Percentiles rank a stretch among this genome's conserved stretches.
phyloP scores from a whole-genome alignment of 2,797 vertebrate species.

The Helarctos malayanus region DNA sequence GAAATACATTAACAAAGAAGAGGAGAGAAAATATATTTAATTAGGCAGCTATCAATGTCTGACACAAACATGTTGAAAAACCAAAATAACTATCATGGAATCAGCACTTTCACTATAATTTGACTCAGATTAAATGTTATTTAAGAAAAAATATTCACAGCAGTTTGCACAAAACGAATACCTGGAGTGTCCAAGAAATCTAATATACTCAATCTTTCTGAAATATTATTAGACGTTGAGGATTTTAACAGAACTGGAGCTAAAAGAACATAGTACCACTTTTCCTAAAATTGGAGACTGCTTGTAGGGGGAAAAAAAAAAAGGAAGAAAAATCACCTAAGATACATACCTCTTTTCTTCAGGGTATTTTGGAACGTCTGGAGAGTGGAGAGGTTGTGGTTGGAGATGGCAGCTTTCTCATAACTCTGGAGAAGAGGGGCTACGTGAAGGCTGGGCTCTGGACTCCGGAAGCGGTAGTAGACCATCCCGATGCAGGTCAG shows the following conservation, averaged over 20 bases:
- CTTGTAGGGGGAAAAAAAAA: background rate
- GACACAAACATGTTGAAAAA: background rate
- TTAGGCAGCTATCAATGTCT: background rate
- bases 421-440: conserved; percentile 96
- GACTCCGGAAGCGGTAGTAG: conserved; percentile 95
- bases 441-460: conserved; percentile 97
- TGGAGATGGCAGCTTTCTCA: conserved; percentile 96
- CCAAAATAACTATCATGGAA: background rate
- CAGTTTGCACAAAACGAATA: background rate
- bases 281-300: conserved; percentile 7
- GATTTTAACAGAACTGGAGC: background rate
- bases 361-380: conserved; percentile 95
- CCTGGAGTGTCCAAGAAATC: background rate
- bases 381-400: conserved; percentile 93
- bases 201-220: background rate
- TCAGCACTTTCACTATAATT: background rate
- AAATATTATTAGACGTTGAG: background rate
- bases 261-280: background rate
- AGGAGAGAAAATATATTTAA: background rate
- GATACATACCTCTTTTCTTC: background rate
- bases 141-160: background rate
- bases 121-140: conserved; percentile 4
- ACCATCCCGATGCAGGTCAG: conserved; percentile 95
- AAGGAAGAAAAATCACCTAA: no score
- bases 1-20: conserved; percentile 28